Evolutionary conservation across 1,140 invertebrate species (phyloP).

Genomic region (Heliconius hermathena): DNA sequence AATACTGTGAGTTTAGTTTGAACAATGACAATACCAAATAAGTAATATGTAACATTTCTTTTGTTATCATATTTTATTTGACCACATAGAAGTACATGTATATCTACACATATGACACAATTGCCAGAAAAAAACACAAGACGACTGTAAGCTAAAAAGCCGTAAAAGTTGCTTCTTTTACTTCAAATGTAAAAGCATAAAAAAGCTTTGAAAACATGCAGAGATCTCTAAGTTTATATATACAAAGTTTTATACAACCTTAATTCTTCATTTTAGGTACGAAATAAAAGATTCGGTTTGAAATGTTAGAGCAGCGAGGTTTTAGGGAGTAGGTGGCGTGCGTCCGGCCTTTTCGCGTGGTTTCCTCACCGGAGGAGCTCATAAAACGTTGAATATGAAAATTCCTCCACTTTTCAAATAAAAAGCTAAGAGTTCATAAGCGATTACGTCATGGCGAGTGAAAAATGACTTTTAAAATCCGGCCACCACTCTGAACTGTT

Average conservation of each 20-base stretch:
- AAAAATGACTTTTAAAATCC: conserved; percentile 73
- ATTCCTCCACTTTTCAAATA: conserved; percentile 66
- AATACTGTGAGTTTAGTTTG: too few species aligned
- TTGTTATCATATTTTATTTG: too few species aligned
- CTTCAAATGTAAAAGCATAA: background rate
- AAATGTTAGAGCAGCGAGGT: conserved; percentile 22
- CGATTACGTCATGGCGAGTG: conserved; percentile 72
- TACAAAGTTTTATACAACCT: conserved; percentile 17
- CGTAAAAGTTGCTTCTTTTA: background rate
- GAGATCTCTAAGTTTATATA: conserved; percentile 10
- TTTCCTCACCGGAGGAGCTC: conserved; percentile 46
- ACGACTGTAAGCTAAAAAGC: background rate
- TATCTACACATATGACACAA: background rate
- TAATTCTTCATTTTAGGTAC: conserved; percentile 17
- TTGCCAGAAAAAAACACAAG: background rate
- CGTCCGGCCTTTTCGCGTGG: conserved; percentile 31
- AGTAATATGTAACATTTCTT: too few species aligned
- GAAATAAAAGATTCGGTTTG: conserved; percentile 18
- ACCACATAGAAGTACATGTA: background rate
- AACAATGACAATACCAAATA: too few species aligned
- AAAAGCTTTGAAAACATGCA: conserved; percentile 8
- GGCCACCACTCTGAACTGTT: conserved; percentile 54
- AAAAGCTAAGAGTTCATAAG: conserved; percentile 71
- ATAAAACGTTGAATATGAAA: conserved; percentile 71
- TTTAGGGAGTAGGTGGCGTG: conserved; percentile 29